Base-by-base conservation (phyloP, 2,888 invertebrate genomes). In the Lacanobia oleracea region DNA sequence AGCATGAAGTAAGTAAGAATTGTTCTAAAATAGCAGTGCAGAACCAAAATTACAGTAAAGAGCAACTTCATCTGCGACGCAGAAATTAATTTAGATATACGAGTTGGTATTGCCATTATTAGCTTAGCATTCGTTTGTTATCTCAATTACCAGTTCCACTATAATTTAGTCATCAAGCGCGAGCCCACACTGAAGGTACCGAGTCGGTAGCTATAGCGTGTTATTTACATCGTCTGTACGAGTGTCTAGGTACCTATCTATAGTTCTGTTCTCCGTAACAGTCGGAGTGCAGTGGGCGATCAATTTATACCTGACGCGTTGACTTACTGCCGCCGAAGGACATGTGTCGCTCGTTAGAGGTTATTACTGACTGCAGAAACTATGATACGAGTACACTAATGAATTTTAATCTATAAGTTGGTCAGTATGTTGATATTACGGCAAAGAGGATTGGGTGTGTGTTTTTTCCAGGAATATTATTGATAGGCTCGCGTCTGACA, bases 241-340 rank as follows among this genome's bases (percentile, higher is more conserved):
- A n/a, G n/a, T n/a, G n/a, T n/a, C n/a, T n/a, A n/a, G n/a, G n/a
- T n/a, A n/a, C n/a, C n/a, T 63, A 50, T 65, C 27, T 43, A 23
- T 48, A 61, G 67, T 40, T 37, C 27, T 10, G 48, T 8, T 18
- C 18, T 48, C 3, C n/a, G 40, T 21, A 14, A 10, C 23, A 14
- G 33, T 4, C 18, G 67, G 40, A 10, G 61, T 50, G 56, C 21
- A 21, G 74, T 69, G 78, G 73, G 79, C 73, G 73, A 73, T 72
- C 73, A 59, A 53, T 73, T 72, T 59, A 79, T 59, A 59, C 12
- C 12, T 14, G 73, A 37, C 73, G 40, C 21, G 21, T 18, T 72
- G 79, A 79, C 73, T 79, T 79, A 73, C 45, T 27, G 73, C 57
- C 7, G 79, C 2, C 7, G 33, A 33, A 33, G 27, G 54, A 48